Evolutionary conservation across 2,888 invertebrate genomes (phyloP), one percentile per base, ranked within the genome.

Genomic region (Cosmia trapezina): DNA sequence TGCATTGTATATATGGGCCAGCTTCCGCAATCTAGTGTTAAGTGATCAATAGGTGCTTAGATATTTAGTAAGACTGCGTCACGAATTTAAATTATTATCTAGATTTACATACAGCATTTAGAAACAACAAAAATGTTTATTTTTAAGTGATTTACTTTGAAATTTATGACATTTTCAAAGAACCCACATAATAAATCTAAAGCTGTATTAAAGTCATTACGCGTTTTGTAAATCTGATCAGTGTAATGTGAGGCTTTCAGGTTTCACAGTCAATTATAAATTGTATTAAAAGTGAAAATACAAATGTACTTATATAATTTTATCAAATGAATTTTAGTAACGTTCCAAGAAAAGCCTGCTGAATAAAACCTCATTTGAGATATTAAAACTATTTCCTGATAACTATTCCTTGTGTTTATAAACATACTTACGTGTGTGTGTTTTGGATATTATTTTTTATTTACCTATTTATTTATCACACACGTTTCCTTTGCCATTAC

Each of bases 61-160:
- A 89, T 90, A 86, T 92, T 90, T 92, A 91, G 88, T 93, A 94
- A 95, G 96, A 96, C 96, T 96, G 95, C 91, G 80, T 92, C 89
- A 94, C 96, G 96, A 96, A 95, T 96, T 96, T 96, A 96, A 93
- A 94, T 93, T 89, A 89, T 89, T 87, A 83, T 69, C 68, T 87
- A 89, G 85, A 84, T 75, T 76, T 78, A 81, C 9, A 51, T 74
- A 75, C 59, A 77, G 86, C 86, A 78, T 86, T 84, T 80, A 80
- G 51, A 67, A 54, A 81, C 75, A 72, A 56, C 66, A 33, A 73
- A 65, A 41, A 49, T 56, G 49, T 67, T 63, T 63, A 68, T 57
- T 72, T 64, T 41, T 73, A 73, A 76, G 66, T 71, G 43, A 22
- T 9, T 77, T 60, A 51, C 11, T 61, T 33, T 56, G 45, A 51